phyloP scores from a whole-genome alignment of 2,113 vertebrate genomes.

The Gallinago undulata region DNA sequence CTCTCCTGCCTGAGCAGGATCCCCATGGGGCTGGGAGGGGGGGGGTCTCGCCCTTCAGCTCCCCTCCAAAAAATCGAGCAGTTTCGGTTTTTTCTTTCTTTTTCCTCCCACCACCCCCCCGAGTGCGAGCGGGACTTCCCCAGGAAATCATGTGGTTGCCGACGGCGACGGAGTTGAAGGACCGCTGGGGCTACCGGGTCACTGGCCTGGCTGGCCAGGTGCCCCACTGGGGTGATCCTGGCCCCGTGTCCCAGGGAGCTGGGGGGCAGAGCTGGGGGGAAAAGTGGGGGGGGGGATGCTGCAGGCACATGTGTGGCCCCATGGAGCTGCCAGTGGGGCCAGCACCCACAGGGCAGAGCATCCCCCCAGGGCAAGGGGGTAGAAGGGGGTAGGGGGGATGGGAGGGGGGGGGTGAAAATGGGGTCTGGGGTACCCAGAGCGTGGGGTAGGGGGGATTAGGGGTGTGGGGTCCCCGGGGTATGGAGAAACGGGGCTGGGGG shows the following conservation, averaged over 20 bases:
- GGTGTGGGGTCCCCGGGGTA: too few relatives aligned
- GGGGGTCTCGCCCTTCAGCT: accelerated
- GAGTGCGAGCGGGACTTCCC: accelerated
- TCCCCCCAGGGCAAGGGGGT: not conserved
- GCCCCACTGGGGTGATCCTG: not conserved
- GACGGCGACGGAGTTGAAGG: accelerated
- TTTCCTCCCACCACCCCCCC: too few relatives aligned
- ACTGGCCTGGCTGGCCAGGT: accelerated
- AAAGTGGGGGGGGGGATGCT: too few relatives aligned
- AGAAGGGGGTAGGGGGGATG: not conserved
- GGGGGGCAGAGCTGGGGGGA: too few relatives aligned
- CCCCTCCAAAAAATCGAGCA: accelerated
- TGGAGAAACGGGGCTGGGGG: too few relatives aligned
- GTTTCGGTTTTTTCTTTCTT: not conserved
- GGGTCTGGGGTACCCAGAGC: too few relatives aligned
- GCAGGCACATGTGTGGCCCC: accelerated
- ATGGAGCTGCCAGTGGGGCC: not conserved
- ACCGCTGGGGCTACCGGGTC: accelerated
- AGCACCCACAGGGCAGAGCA: not conserved
- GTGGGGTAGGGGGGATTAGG: too few relatives aligned
- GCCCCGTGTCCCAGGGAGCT: accelerated
- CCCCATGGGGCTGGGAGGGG: accelerated
- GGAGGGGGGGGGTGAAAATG: too few relatives aligned
- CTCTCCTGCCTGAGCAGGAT: accelerated
- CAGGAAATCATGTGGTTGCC: not conserved